phyloP scores from a whole-genome alignment of 2,113 vertebrate genomes.

The Megaceryle maxima region DNA sequence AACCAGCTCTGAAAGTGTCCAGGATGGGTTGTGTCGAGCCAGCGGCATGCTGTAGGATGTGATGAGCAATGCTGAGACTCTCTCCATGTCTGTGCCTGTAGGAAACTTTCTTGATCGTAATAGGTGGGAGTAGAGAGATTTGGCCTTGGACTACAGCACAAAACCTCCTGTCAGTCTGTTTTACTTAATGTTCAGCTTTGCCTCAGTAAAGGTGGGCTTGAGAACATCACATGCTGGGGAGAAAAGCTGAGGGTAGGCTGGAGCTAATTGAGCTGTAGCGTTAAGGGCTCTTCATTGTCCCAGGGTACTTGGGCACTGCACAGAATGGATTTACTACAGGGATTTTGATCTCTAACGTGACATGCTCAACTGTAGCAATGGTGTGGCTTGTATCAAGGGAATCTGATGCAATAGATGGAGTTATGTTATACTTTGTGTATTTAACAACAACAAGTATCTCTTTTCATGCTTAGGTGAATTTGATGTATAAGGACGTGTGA shows the following conservation, averaged over 20 bases:
- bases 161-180: background rate
- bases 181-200: background rate
- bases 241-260: background rate
- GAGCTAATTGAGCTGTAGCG: background rate
- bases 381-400: background rate
- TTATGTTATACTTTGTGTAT: conserved; percentile 23
- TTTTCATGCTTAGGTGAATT: conserved; percentile 30
- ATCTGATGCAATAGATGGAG: background rate
- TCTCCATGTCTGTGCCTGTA: background rate
- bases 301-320: background rate
- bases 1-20: background rate
- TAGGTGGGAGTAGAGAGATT: background rate
- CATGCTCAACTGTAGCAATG: background rate
- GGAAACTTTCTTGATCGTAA: background rate
- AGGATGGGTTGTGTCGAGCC: background rate
- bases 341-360: background rate
- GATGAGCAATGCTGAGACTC: background rate
- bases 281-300: background rate
- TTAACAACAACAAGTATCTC: background rate
- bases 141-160: background rate
- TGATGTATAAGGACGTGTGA: background rate
- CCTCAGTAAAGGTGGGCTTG: background rate
- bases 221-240: background rate
- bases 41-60: background rate
- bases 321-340: background rate